Percentiles rank a stretch among this genome's conserved stretches.
These are phyloP conservation scores for Labeo calbasu DNA, from an alignment of 2,797 vertebrate genomes.

Conservation along the genomic window DNA sequence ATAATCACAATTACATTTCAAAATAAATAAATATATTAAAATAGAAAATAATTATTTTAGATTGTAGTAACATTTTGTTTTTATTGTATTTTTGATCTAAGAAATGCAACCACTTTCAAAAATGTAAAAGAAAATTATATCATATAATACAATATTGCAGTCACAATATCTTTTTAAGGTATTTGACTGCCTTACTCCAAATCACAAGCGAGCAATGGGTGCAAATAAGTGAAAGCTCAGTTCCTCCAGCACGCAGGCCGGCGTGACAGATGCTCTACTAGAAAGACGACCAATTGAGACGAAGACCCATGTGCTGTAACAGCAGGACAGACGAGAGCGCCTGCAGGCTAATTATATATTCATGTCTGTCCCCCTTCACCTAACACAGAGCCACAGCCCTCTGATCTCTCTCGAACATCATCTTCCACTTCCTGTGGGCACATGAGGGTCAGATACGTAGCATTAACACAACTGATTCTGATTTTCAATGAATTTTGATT, in stretches of 20 bases:
- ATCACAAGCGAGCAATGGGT: neutral
- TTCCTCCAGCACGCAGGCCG: slow-evolving; percentile 41
- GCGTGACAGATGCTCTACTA: slow-evolving; percentile 65
- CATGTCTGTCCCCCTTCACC: slow-evolving; percentile 41
- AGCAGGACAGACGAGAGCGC: slow-evolving; percentile 43
- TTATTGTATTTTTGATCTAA: neutral
- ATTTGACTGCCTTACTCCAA: neutral
- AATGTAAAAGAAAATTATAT: neutral
- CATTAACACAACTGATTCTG: neutral
- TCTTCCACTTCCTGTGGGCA: neutral
- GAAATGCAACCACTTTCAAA: neutral
- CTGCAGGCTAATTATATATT: slow-evolving; percentile 44
- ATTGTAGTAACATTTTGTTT: neutral
- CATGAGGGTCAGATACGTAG: neutral
- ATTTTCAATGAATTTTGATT: slow-evolving; percentile 47
- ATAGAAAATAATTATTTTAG: too few relatives aligned
- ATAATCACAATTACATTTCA: too few relatives aligned
- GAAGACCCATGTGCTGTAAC: slow-evolving; percentile 43
- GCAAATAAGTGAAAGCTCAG: slow-evolving; percentile 63
- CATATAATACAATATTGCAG: neutral
- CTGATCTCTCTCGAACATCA: slow-evolving; percentile 3
- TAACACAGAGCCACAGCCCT: slow-evolving; percentile 30
- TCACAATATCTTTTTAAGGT: neutral
- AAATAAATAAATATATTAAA: too few relatives aligned
- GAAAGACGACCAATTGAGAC: slow-evolving; percentile 36